These are phyloP conservation scores for Argynnis bischoffii DNA, from an alignment of 2,888 invertebrate species.

Conservation along the genomic window DNA sequence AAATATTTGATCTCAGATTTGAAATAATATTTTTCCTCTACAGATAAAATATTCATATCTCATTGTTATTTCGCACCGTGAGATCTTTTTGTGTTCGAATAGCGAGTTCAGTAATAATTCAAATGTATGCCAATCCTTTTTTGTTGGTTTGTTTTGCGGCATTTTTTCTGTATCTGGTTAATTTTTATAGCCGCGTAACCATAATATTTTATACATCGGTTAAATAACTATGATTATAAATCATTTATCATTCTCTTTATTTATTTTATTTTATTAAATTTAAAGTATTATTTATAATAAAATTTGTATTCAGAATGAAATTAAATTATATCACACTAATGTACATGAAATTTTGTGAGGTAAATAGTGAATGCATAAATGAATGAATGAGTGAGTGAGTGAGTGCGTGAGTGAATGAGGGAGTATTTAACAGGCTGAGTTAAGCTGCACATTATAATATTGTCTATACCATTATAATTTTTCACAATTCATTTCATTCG, in stretches of 20 bases:
- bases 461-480: neutral
- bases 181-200: slow-evolving; percentile 23
- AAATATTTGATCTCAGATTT: slow-evolving; percentile 62
- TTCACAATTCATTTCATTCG: neutral
- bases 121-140: slow-evolving; percentile 41
- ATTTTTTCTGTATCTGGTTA: slow-evolving; percentile 32
- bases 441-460: too few relatives aligned
- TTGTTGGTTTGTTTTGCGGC: slow-evolving; percentile 30
- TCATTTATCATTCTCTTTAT: slow-evolving; percentile 15
- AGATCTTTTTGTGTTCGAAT: slow-evolving; percentile 53
- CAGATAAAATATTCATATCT: slow-evolving; percentile 54
- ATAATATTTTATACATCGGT: slow-evolving; percentile 24
- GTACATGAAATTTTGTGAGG: too few relatives aligned
- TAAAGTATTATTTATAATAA: too few relatives aligned
- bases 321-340: too few relatives aligned
- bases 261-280: neutral
- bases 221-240: slow-evolving; percentile 28
- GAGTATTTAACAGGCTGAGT: too few relatives aligned
- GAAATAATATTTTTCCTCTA: slow-evolving; percentile 64
- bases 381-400: too few relatives aligned
- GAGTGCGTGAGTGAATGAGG: too few relatives aligned
- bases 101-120: slow-evolving; percentile 42
- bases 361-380: too few relatives aligned
- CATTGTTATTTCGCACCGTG: slow-evolving; percentile 58
- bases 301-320: too few relatives aligned